A percentile compares a stretch with the other conserved stretches of the same genome.
Evolutionary conservation across 35 echinoderm and acorn worm genomes (phyloP).

Genomic region (Ophiothrix spiculata): DNA sequence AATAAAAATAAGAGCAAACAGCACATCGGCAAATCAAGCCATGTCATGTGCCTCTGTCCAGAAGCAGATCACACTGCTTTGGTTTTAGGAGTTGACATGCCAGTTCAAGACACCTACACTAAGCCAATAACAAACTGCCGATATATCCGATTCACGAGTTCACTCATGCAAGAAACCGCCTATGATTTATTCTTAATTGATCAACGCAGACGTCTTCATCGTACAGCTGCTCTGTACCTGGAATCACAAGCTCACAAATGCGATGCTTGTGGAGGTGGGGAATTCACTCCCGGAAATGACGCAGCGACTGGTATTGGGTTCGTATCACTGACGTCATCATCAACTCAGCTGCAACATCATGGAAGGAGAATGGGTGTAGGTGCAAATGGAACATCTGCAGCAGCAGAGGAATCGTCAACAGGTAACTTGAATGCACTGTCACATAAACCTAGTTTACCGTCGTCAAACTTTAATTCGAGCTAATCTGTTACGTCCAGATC

Average conservation of each 20-base stretch:
- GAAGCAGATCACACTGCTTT: neutral
- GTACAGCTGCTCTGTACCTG: conserved; percentile 66
- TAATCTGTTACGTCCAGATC: no score
- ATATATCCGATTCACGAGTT: conserved; percentile 69
- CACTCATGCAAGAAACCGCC: conserved; percentile 85
- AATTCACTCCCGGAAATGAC: conserved; percentile 56
- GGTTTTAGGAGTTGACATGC: neutral
- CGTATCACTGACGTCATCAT: neutral
- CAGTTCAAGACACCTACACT: neutral
- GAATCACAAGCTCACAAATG: conserved; percentile 92
- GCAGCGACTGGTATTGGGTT: neutral
- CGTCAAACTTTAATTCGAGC: no score
- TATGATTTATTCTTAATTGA: conserved; percentile 73
- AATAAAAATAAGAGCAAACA: conserved; percentile 6
- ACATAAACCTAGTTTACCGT: no score
- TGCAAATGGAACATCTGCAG: neutral
- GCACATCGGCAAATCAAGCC: neutral
- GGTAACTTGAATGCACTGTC: neutral
- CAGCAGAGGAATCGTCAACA: neutral
- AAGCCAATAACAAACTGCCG: conserved; percentile 38
- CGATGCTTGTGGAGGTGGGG: conserved; percentile 78
- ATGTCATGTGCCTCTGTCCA: conserved; percentile 31
- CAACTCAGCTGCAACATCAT: neutral
- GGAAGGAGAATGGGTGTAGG: neutral
- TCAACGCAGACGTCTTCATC: conserved; percentile 80